Base-by-base conservation (phyloP, 2,113 vertebrate species). In the Limnothrissa miodon region DNA sequence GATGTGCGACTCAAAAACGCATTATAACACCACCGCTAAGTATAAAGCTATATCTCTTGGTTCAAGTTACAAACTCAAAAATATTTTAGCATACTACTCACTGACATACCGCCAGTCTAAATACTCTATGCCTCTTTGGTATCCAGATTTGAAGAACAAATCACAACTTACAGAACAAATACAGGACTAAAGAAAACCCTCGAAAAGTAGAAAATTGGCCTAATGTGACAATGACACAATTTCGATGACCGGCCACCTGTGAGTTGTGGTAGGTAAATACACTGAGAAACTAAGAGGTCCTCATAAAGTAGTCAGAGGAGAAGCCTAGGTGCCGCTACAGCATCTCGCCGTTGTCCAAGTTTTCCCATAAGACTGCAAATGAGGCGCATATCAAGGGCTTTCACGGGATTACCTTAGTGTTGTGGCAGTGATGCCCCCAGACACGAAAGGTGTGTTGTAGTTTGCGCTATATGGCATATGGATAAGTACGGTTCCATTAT, bases 301-400 rank as follows among this genome's bases (percentile, higher is more conserved):
- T 70, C 78, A 23, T 51, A 19, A 21, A 42, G 9, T 1, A 10
- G n/a, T 66, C 59, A 33, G 29, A 15, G 29, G 9, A 66, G n/a
- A 66, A 33, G 11, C 59, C 8, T 25, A 33, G 59, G 29, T 66
- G 11, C 33, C 6, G 25, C 25, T 10, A 25, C 29, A 13, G 25
- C 66, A 33, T 33, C 36, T 81, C 46, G 46, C 42, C 59, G 82
- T 70, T 78, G 79, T 36, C 39, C 44, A 4, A 56, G 51, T 5
- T 21, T 19, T 83, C 78, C 80, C 44, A 23, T 39, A 45, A 59
- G 78, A 90, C 66, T 88, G 80, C 79, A 85, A 84, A 87, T 86
- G 79, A 85, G 85, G 80, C 90, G 91, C 90, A 92, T 88, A 91
- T 90, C 85, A 87, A 87, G 85, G 87, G 87, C 90, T 91, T 93